Conservation (phyloP, 1,140 invertebrate species). For the Brachystomella parvula region DNA sequence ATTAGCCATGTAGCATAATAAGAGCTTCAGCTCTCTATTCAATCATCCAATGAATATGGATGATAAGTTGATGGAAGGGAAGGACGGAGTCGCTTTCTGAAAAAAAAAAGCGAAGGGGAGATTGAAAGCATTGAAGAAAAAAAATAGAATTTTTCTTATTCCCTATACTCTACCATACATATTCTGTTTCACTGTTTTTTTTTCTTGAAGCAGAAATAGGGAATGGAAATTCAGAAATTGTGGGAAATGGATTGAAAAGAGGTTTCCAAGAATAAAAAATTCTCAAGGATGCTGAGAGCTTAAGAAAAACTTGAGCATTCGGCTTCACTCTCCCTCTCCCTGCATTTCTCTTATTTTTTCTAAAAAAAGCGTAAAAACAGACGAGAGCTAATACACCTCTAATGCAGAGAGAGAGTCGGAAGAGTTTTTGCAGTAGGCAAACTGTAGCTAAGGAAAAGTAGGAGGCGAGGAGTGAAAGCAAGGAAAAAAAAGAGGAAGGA, state of each 20-base stretch:
- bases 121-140: neutral
- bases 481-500: neutral
- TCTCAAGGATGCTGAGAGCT: neutral
- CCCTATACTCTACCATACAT: too few species aligned
- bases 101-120: too few species aligned
- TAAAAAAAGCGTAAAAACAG: too few species aligned
- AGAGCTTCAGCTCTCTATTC: too few species aligned
- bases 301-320: neutral
- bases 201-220: neutral
- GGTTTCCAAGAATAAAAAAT: slow-evolving; percentile 2
- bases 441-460: slow-evolving; percentile 4
- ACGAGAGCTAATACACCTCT: neutral
- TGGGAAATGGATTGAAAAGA: slow-evolving; percentile 29
- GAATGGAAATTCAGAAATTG: slow-evolving; percentile 14
- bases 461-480: neutral
- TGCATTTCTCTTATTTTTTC: too few species aligned
- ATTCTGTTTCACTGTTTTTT: neutral
- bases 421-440: too few species aligned
- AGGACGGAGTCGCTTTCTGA: too few species aligned
- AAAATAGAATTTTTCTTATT: neutral
- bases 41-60: slow-evolving; percentile 3
- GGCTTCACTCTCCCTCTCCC: too few species aligned
- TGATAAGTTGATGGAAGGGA: neutral
- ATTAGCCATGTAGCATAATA: too few species aligned
- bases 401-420: too few species aligned